Conservation (phyloP, 2,888 invertebrate genomes). For the Zaprionus obscuricornis region DNA sequence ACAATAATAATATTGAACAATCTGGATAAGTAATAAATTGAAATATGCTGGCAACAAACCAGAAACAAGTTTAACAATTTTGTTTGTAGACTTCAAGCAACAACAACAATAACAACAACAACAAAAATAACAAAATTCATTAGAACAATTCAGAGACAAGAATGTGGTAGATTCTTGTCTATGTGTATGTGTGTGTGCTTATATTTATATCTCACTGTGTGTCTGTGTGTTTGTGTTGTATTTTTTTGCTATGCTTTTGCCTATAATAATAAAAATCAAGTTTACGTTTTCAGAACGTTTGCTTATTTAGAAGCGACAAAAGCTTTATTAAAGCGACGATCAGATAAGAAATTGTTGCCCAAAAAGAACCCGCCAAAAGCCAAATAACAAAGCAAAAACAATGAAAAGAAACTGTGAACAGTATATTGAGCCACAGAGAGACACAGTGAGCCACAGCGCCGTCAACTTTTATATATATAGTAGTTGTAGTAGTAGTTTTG, state of each 20-base stretch:
- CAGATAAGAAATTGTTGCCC: constrained; percentile 64
- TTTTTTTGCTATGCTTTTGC: constrained; percentile 42
- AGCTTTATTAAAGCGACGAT: constrained; percentile 72
- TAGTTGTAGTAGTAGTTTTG: constrained; percentile 11
- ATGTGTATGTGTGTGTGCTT: constrained; percentile 4
- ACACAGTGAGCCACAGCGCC: constrained; percentile 5
- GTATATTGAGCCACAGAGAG: constrained; percentile 5
- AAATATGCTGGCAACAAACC: constrained; percentile 50
- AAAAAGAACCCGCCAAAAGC: constrained; percentile 52
- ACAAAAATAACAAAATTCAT: constrained; percentile 65
- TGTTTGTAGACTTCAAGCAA: constrained; percentile 45
- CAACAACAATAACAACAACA: constrained; percentile 28
- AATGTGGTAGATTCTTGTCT: constrained; percentile 52
- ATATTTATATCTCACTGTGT: neutral
- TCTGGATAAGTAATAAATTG: constrained; percentile 58
- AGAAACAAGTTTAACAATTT: constrained; percentile 69
- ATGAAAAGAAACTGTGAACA: too few relatives aligned
- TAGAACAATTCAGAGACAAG: constrained; percentile 73
- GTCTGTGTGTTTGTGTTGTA: constrained; percentile 1
- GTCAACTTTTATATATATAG: constrained; percentile 11
- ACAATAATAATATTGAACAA: constrained; percentile 60
- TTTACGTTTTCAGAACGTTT: constrained; percentile 62
- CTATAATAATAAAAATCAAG: constrained; percentile 76
- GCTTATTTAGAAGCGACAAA: constrained; percentile 60
- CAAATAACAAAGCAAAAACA: constrained; percentile 19